Percentiles rank a stretch among this genome's conserved stretches.
These are phyloP conservation scores for Drosophila bunnanda DNA, from an alignment of 2,888 invertebrate species.

Conservation along the genomic window DNA sequence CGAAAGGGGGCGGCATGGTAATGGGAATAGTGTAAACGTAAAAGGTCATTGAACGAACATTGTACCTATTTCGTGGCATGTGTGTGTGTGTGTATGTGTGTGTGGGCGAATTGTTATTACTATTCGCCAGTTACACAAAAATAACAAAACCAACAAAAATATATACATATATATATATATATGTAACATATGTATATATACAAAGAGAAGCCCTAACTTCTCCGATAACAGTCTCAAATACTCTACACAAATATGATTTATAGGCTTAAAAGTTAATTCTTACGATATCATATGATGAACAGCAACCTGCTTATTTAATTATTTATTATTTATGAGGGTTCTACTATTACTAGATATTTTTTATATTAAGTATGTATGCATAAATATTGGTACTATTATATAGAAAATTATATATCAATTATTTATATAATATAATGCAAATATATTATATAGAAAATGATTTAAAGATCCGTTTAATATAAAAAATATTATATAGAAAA, in stretches of 20 bases:
- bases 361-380: neutral
- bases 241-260: slow-evolving; percentile 5
- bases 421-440: too few species aligned
- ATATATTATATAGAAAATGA: neutral
- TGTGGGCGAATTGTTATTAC: slow-evolving; percentile 32
- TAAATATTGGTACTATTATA: neutral
- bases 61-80: slow-evolving; percentile 71
- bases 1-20: slow-evolving; percentile 38
- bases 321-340: neutral
- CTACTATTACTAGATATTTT: neutral
- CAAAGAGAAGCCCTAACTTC: slow-evolving; percentile 26
- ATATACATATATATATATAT: slow-evolving; percentile 3
- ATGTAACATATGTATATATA: slow-evolving; percentile 15
- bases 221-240: slow-evolving; percentile 5
- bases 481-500: too few species aligned
- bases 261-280: too few species aligned
- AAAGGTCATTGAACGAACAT: slow-evolving; percentile 79
- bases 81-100: slow-evolving; percentile 19
- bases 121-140: slow-evolving; percentile 46
- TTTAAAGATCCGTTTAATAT: too few species aligned
- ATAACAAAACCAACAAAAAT: slow-evolving; percentile 39
- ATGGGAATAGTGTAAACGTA: slow-evolving; percentile 70
- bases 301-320: neutral
- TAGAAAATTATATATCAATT: too few species aligned
- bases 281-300: neutral